These are phyloP conservation scores for Cordilura impudica DNA, from an alignment of 2,888 invertebrate genomes.

Conservation along the genomic window DNA sequence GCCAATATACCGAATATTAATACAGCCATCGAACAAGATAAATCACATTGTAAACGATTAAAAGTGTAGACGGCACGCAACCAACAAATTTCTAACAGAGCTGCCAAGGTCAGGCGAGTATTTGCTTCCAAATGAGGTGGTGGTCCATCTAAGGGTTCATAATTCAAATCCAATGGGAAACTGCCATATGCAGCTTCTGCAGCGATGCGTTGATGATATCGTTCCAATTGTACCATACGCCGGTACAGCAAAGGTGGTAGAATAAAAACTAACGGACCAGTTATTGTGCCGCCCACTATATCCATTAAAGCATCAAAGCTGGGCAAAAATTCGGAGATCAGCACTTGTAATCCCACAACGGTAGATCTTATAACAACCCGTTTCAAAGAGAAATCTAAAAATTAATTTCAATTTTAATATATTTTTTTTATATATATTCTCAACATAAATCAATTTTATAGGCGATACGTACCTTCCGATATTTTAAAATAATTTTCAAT, in stretches of 20 bases:
- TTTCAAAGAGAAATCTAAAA: constrained; percentile 86
- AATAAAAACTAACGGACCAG: constrained; percentile 90
- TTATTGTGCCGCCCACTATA: constrained; percentile 89
- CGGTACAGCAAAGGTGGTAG: constrained; percentile 90
- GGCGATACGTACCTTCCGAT: constrained; percentile 86
- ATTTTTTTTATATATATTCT: background rate
- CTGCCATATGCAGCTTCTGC: constrained; percentile 75
- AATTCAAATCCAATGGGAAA: constrained; percentile 73
- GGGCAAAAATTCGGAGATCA: constrained; percentile 89
- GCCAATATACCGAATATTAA: constrained; percentile 82
- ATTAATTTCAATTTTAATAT: background rate
- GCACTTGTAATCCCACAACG: constrained; percentile 84
- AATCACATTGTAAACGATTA: constrained; percentile 77
- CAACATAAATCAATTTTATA: background rate
- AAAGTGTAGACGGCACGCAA: constrained; percentile 65
- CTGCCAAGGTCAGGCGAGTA: constrained; percentile 9
- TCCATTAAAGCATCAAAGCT: constrained; percentile 92
- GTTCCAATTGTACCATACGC: constrained; percentile 81
- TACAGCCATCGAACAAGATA: constrained; percentile 80
- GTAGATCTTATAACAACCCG: constrained; percentile 85
- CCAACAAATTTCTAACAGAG: constrained; percentile 64
- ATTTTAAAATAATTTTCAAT: constrained; percentile 87
- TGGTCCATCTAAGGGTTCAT: constrained; percentile 69
- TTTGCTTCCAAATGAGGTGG: constrained; percentile 64
- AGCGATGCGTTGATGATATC: constrained; percentile 72